phyloP scores from a whole-genome alignment of 1,140 invertebrate species.

The Nomia melanderi region DNA sequence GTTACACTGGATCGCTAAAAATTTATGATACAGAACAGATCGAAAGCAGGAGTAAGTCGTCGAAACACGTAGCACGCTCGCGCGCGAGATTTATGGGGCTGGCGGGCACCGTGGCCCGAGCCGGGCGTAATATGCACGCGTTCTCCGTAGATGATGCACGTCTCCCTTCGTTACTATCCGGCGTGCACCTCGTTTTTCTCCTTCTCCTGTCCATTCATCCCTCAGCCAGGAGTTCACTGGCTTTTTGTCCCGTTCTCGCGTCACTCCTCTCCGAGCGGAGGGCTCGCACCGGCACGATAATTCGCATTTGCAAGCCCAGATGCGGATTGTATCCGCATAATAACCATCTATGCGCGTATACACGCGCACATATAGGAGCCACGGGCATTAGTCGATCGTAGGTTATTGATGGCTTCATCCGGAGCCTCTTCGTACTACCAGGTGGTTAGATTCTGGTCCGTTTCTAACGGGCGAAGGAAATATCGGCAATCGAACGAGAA shows the following conservation, averaged over 20 bases:
- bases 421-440: constrained; percentile 64
- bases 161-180: constrained; percentile 46
- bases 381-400: constrained; percentile 62
- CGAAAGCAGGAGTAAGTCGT: constrained; percentile 55
- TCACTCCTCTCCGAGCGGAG: constrained; percentile 50
- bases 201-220: constrained; percentile 31
- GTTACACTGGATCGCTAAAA: constrained; percentile 34
- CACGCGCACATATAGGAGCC: background rate
- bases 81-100: constrained; percentile 45
- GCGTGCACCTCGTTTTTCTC: constrained; percentile 38
- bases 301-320: constrained; percentile 64
- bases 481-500: constrained; percentile 46
- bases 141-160: constrained; percentile 44
- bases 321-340: constrained; percentile 59
- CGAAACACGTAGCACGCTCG: constrained; percentile 38
- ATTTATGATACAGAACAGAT: constrained; percentile 48
- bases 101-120: constrained; percentile 4
- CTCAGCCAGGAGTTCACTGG: constrained; percentile 1
- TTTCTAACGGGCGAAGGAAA: constrained; percentile 36
- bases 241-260: constrained; percentile 40
- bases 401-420: constrained; percentile 75
- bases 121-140: constrained; percentile 48
- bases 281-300: constrained; percentile 37
- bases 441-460: constrained; percentile 63
- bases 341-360: constrained; percentile 23